phyloP scores from a whole-genome alignment of 2,888 invertebrate species.

The Campoplex nolae region DNA sequence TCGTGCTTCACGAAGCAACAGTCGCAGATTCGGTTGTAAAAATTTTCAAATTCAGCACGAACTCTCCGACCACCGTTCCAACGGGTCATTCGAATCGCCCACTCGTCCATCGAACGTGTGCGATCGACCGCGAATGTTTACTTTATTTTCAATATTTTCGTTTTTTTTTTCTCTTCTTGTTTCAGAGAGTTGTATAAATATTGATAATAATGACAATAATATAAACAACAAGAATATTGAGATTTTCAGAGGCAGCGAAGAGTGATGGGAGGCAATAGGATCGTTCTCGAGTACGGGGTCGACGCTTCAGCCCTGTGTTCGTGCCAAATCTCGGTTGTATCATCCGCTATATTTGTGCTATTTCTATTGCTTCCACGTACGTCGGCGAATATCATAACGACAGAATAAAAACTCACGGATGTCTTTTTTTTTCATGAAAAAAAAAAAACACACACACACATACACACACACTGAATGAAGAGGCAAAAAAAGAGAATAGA shows the following conservation, averaged over 20 bases:
- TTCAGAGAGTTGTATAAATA: not conserved
- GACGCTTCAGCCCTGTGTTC: not conserved
- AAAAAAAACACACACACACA: too few species aligned
- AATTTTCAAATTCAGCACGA: conserved; percentile 39
- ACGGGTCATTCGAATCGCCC: conserved; percentile 50
- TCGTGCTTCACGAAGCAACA: conserved; percentile 47
- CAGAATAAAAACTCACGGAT: not conserved
- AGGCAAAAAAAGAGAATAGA: not conserved
- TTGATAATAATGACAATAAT: conserved; percentile 9
- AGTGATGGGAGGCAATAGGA: not conserved
- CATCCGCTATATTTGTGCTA: not conserved
- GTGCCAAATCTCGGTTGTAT: not conserved
- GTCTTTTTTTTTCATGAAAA: not conserved
- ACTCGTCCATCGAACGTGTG: conserved; percentile 57
- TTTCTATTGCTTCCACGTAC: not conserved
- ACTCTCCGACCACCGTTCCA: conserved; percentile 39
- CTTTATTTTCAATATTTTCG: not conserved
- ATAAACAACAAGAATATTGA: conserved; percentile 13
- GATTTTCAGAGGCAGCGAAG: conserved; percentile 24
- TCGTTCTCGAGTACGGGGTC: not conserved
- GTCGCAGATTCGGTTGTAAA: conserved; percentile 25
- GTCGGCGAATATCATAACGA: not conserved
- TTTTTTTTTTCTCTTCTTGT: not conserved
- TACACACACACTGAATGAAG: not conserved
- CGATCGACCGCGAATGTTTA: conserved; percentile 1